Evolutionary conservation across 2,888 invertebrate species (phyloP), one percentile per base, ranked within the genome.

Genomic region (Hirudinaria manillensis): DNA sequence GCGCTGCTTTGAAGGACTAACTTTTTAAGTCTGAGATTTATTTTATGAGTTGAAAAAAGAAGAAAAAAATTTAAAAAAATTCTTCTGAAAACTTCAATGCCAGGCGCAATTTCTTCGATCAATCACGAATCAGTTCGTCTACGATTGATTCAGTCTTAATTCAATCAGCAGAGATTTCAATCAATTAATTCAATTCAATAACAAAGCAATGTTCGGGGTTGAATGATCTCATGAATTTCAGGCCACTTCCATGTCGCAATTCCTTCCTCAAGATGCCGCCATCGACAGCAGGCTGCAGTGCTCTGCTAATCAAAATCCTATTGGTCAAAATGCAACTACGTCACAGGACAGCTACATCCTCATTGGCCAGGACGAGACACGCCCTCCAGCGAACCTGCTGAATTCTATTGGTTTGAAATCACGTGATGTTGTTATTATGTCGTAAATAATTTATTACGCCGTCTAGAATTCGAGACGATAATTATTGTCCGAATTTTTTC

Each of bases 321-420:
- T 61, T 61, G 61, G 61, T 61, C 29, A 2, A 1, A 61, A 24
- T 24, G 61, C 61, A 29, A 13, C 61, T 61, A 61, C 61, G 61
- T 61, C 61, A 61, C 61, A 61, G 61, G 61, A 61, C 24, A 61
- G 29, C 61, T 61, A 7, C 19, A 61, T 61, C 68, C 29, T 68
- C 68, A 34, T 68, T 68, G 68, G 68, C 32, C 68, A 29, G 34
- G 36, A 24, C 16, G 36, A 29, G 32, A 3, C 68, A 10, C 68
- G 68, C 68, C 68, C 68, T 16, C n/a, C n/a, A 34, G n/a, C n/a
- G 36, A 68, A 29, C 32, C 32, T 68, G 34, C 36, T 68, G n/a
- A 36, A 32, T 68, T n/a, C 68, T 10, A 68, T 68, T 68, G 68
- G 68, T 68, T 68, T 19, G 68, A 27, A 29, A 61, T 61, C 24